phyloP scores from a whole-genome alignment of 2,888 invertebrate genomes.

The Athrips mouffetella region DNA sequence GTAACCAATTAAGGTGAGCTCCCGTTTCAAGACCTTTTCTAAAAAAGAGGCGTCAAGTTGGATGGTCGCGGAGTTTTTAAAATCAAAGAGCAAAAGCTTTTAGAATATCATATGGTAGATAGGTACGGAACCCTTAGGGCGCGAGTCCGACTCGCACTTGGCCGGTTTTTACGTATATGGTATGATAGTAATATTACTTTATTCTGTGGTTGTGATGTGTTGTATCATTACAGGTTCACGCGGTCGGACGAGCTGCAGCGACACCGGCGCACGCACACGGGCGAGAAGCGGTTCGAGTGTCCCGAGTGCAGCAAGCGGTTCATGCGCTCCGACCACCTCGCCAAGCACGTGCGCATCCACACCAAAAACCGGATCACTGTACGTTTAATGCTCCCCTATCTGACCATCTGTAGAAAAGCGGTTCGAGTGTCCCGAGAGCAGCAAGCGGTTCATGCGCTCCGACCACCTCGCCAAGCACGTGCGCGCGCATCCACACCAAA shows the following conservation, averaged over 20 bases:
- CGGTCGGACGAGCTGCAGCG: slow-evolving; percentile 85
- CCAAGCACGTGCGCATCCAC: slow-evolving; percentile 94
- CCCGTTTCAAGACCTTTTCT: too few species aligned
- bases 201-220: background rate
- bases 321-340: slow-evolving; percentile 94
- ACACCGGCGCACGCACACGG: slow-evolving; percentile 94
- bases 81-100: too few species aligned
- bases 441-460: slow-evolving; percentile 94
- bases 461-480: slow-evolving; percentile 95
- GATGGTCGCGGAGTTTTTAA: too few species aligned
- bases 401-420: too few species aligned
- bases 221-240: slow-evolving; percentile 74
- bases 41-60: too few species aligned
- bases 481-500: slow-evolving; percentile 88
- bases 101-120: too few species aligned
- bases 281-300: slow-evolving; percentile 94
- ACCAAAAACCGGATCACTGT: slow-evolving; percentile 72
- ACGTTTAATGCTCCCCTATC: slow-evolving; percentile 26
- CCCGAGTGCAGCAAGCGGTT: slow-evolving; percentile 93
- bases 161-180: too few species aligned
- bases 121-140: too few species aligned
- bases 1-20: too few species aligned
- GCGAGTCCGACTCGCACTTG: too few species aligned
- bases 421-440: slow-evolving; percentile 88
- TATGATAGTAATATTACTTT: background rate